These are phyloP conservation scores for Taxidea taxus DNA, from an alignment of 2,113 vertebrate genomes.

Conservation along the genomic window DNA sequence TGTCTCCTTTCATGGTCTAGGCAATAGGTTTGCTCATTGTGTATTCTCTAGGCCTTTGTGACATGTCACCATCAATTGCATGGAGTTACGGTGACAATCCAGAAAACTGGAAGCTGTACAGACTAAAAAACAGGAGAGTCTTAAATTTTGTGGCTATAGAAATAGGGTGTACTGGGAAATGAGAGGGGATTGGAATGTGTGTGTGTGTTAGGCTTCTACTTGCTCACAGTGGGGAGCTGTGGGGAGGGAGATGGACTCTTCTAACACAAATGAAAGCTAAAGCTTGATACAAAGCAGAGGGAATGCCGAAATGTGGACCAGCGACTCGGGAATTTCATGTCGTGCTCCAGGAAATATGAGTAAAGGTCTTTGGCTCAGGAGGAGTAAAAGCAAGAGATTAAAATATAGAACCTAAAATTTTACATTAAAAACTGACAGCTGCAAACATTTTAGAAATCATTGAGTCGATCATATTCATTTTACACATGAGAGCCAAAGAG, in stretches of 20 bases:
- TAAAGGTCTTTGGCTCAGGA: neutral
- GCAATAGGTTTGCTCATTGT: neutral
- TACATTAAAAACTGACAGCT: neutral
- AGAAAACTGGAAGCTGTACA: neutral
- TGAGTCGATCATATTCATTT: neutral
- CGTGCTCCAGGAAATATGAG: neutral
- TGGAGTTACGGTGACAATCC: neutral
- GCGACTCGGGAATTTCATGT: neutral
- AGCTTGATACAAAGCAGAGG: neutral
- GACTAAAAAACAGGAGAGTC: neutral
- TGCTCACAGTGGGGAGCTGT: neutral
- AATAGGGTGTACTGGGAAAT: neutral
- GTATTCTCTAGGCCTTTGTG: neutral
- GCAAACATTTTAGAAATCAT: neutral
- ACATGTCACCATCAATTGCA: neutral
- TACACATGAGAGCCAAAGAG: neutral
- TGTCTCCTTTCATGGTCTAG: neutral
- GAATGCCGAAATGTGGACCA: neutral
- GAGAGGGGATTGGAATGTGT: neutral
- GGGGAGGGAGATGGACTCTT: neutral
- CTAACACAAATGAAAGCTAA: neutral
- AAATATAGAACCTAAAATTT: neutral
- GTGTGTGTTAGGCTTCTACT: neutral
- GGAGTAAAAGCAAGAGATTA: slow-evolving; percentile 14
- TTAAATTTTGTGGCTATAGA: neutral